Evolutionary conservation across 1,140 invertebrate genomes (phyloP), one percentile per base, ranked within the genome.

Genomic region (Neodiprion pinetum): DNA sequence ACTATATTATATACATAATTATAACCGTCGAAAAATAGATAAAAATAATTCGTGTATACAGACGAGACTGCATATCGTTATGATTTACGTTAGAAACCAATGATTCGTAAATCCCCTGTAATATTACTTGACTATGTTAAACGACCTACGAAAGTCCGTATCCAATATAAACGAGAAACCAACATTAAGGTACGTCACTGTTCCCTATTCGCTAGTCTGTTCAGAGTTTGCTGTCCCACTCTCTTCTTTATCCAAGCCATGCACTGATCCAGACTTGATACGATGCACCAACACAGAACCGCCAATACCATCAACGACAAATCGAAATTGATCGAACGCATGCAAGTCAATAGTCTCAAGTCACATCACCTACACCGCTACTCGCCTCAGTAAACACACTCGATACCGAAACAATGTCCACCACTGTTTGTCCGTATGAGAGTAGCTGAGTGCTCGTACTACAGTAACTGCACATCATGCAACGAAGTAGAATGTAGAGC

Each of bases 261-360:
- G 28, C 28, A 40, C 28, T 40, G 28, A 40, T 61, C 53, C 11
- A 61, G 9, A 14, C 7, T 9, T 61, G 11, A 61, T 5, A 61
- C 53, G n/a, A 61, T 40, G 28, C 28, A 40, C 28, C 28, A 2
- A 40, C 28, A 40, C 28, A 2, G 28, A 40, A 40, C 4, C 28
- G 28, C 28, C 28, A 2, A 40, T 40, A 40, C 5, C 28, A 40
- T 40, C 28, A 40, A 40, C 28, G 28, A 40, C 28, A 3, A 61
- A 14, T 61, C 9, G 11, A 11, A 11, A n/a, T 61, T 61, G 11
- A 61, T n/a, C 53, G 11, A n/a, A 61, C 53, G 53, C 53, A 61
- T n/a, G 53, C 53, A 61, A 61, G 53, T 61, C 53, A 61, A 61
- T 8, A 61, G 53, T 61, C 53, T 12, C 53, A 61, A 61, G n/a